Conservation (phyloP, 2,888 invertebrate species). For the Polymixis lichenea region DNA sequence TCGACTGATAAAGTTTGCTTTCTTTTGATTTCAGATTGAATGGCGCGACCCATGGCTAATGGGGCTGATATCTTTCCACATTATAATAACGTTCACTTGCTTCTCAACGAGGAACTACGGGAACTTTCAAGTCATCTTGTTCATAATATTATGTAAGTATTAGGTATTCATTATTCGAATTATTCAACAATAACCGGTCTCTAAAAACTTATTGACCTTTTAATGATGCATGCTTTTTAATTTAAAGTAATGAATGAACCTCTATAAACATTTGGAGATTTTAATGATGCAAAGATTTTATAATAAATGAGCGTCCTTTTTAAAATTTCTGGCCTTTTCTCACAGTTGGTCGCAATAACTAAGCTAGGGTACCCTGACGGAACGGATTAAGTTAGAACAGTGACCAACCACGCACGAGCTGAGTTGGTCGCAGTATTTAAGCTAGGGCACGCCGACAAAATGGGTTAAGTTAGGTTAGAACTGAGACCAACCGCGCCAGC, state of each 20-base stretch:
- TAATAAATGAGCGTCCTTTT: not conserved
- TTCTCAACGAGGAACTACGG: conserved; percentile 96
- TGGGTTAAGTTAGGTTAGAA: not conserved
- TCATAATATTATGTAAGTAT: conserved; percentile 95
- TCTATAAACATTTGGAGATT: not conserved
- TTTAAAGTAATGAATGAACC: not conserved
- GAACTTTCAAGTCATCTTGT: conserved; percentile 96
- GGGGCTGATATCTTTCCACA: conserved; percentile 93
- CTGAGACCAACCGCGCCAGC: not conserved
- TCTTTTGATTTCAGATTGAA: conserved; percentile 93
- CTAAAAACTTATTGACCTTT: not conserved
- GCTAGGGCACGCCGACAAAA: not conserved
- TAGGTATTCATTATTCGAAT: no score
- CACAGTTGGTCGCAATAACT: not conserved
- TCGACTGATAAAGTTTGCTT: not conserved
- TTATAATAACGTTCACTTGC: conserved; percentile 94
- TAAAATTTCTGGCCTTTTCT: not conserved
- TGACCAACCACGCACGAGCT: not conserved
- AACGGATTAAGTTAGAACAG: not conserved
- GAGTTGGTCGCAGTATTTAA: not conserved
- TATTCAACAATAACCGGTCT: no score
- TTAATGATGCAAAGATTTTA: not conserved
- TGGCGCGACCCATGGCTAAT: conserved; percentile 97
- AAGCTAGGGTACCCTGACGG: not conserved
- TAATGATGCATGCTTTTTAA: not conserved